phyloP scores from a whole-genome alignment of 2,797 vertebrate species.

The Liasis olivaceus region DNA sequence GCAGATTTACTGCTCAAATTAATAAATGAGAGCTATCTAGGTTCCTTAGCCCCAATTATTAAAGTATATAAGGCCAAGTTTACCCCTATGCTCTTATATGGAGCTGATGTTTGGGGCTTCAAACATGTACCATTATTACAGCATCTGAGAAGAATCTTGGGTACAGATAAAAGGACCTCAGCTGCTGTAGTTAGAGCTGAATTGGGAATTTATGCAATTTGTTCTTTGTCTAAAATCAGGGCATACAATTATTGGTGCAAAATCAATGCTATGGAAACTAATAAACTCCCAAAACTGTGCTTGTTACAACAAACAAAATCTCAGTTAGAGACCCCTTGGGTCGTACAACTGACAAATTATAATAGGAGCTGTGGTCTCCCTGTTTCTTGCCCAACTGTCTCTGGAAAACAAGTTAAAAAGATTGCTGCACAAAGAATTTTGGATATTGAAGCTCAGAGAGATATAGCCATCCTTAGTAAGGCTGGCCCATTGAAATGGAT shows the following conservation, averaged over 20 bases:
- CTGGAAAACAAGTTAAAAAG: neutral
- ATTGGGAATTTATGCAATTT: neutral
- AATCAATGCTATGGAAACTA: neutral
- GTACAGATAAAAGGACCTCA: neutral
- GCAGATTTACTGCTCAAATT: neutral
- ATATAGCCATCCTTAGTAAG: neutral
- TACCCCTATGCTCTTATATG: neutral
- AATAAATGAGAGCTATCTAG: neutral
- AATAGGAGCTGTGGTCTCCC: neutral
- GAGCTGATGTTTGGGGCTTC: neutral
- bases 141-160: neutral
- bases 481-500: neutral
- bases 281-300: neutral
- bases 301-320: neutral
- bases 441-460: neutral
- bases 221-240: neutral
- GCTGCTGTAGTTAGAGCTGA: neutral
- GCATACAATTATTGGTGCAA: neutral
- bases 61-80: neutral
- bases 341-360: neutral
- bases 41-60: neutral
- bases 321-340: neutral
- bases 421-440: neutral
- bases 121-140: neutral
- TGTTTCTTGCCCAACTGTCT: neutral